Evolutionary conservation across 2,888 invertebrate genomes (phyloP), one percentile per base, ranked within the genome.

Genomic region (Caenorhabditis angaria): DNA sequence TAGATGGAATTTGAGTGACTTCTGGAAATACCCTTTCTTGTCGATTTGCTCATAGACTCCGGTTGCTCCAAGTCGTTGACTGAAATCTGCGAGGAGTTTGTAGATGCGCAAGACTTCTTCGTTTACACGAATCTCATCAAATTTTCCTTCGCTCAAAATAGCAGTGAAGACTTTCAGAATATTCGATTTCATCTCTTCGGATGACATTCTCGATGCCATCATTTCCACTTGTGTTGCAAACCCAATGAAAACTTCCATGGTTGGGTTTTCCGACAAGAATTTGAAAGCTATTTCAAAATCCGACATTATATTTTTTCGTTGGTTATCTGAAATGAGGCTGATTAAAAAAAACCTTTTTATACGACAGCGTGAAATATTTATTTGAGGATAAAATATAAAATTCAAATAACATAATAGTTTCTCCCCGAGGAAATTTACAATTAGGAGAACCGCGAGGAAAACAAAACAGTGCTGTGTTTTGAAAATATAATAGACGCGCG

Each of bases 11-110:
- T 77, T 71, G 12, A 75, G 59, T 5, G 70, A 71, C 14, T 63
- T 67, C 25, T 41, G 56, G 53, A 83, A 82, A 32, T 61, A 62
- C 20, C 76, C 76, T 20, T 70, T 61, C 27, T 63, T 56, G 41
- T 78, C 66, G 12, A 82, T 63, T 32, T 77, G 65, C 25, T 81
- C 69, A 55, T 73, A 74, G 51, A 83, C 70, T 20, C 80, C 80
- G 8, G 41, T 59, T 28, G 64, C 68, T 1, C 76, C 75, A 25
- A 81, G 60, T 8, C 64, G 72, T 12, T 50, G 67, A 61, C 81
- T 81, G 47, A 70, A 64, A 47, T 71, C 69, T 14, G 73, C 76
- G 74, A 81, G 50, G n/a, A 80, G 54, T 32, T 69, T 65, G 41
- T 72, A 72, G 14, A 72, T 63, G 6, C 72, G 64, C 2, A 72